Evolutionary conservation across 2,113 vertebrate genomes (phyloP).

Genomic region (Actenoides lindsayi): DNA sequence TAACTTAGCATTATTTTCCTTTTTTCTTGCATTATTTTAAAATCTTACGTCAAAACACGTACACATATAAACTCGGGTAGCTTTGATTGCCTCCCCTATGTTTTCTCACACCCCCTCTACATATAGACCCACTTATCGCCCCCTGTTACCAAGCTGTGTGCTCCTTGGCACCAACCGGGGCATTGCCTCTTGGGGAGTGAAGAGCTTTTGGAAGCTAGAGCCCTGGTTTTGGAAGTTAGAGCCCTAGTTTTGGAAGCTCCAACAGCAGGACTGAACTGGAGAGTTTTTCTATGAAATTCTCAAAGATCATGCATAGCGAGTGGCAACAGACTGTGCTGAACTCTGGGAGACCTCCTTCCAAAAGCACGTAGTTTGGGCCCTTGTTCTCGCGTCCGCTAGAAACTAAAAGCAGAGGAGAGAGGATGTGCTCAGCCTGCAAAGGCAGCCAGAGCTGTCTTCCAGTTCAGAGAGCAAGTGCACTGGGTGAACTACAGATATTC

Average conservation of each 20-base stretch:
- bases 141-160: background rate
- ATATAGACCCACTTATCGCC: background rate
- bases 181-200: background rate
- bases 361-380: background rate
- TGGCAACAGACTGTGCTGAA: background rate
- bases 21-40: background rate
- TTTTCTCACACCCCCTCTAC: background rate
- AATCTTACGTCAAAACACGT: background rate
- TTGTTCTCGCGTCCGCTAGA: background rate
- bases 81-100: background rate
- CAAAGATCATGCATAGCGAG: background rate
- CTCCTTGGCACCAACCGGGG: background rate
- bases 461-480: background rate
- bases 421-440: slow-evolving; percentile 10
- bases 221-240: background rate
- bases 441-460: background rate
- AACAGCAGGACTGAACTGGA: background rate
- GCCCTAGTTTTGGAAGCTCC: background rate
- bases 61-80: background rate
- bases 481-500: background rate
- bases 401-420: background rate
- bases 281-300: background rate
- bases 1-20: background rate
- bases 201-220: background rate
- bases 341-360: background rate